A percentile compares a stretch with the other conserved stretches of the same genome.
Evolutionary conservation across 2,113 vertebrate genomes (phyloP).

Genomic region (Todiramphus chloris): DNA sequence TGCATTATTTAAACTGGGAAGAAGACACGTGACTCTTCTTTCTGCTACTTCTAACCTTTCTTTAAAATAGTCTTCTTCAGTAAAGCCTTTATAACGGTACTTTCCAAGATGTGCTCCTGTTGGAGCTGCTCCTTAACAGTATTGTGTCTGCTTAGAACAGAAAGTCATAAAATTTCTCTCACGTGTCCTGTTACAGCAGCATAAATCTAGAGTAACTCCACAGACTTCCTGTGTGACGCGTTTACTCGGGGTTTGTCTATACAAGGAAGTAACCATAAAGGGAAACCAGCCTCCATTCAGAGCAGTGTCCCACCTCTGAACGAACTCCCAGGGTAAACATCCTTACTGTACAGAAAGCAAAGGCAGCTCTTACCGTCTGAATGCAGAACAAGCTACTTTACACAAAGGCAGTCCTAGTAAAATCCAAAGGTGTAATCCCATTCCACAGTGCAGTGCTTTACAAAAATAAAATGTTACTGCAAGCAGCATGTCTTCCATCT

Average conservation of each 20-base stretch:
- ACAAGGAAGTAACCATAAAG: background rate
- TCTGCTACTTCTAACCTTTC: background rate
- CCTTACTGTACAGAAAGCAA: background rate
- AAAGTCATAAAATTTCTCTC: background rate
- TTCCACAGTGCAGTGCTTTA: background rate
- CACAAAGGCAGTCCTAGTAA: background rate
- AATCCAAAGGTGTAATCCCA: background rate
- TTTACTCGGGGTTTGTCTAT: background rate
- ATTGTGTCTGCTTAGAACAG: background rate
- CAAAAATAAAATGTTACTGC: background rate
- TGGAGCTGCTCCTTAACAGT: background rate
- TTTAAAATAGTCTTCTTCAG: background rate
- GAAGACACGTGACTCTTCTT: background rate
- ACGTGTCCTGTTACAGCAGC: background rate
- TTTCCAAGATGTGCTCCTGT: background rate
- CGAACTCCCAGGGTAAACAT: background rate
- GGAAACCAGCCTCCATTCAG: background rate
- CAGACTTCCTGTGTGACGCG: slow-evolving; percentile 24
- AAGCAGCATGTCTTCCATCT: background rate
- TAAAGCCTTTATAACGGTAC: background rate
- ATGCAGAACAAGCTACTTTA: background rate
- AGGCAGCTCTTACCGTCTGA: background rate
- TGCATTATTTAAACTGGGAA: background rate
- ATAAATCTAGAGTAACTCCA: background rate
- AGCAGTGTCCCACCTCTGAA: background rate